Conservation (phyloP, 2,888 invertebrate genomes). For the Gastracanthus pulcherrimus region DNA sequence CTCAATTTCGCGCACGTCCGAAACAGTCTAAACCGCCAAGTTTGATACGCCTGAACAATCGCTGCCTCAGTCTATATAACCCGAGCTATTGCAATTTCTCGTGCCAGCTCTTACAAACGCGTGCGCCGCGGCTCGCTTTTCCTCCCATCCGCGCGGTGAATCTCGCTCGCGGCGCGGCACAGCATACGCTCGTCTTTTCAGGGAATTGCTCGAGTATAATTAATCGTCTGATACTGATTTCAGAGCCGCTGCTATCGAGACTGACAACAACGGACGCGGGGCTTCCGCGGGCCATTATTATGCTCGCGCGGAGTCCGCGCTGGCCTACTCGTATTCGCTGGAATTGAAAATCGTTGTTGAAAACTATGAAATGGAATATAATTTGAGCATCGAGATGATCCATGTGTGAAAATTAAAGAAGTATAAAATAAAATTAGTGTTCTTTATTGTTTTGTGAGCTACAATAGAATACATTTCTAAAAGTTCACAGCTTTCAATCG, state of each 20-base stretch:
- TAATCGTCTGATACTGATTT: slow-evolving; percentile 76
- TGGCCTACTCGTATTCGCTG: background rate
- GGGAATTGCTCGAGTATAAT: slow-evolving; percentile 73
- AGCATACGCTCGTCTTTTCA: slow-evolving; percentile 70
- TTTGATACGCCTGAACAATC: background rate
- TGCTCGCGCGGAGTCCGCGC: background rate
- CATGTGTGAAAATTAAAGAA: too few relatives aligned
- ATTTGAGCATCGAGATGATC: background rate
- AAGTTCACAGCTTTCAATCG: too few relatives aligned
- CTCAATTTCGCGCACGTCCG: background rate
- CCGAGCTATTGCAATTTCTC: background rate
- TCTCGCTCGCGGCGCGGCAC: slow-evolving; percentile 53
- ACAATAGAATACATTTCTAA: too few relatives aligned
- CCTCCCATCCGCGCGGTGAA: background rate
- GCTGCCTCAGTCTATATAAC: background rate
- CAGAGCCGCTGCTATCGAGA: slow-evolving; percentile 71
- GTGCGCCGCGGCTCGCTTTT: background rate
- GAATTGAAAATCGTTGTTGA: background rate
- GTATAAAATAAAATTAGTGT: too few relatives aligned
- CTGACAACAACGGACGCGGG: slow-evolving; percentile 70
- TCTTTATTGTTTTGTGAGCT: too few relatives aligned
- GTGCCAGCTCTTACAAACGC: background rate
- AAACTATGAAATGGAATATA: background rate
- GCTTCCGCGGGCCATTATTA: slow-evolving; percentile 51
- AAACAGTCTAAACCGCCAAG: slow-evolving; percentile 22